Evolutionary conservation across 1,140 invertebrate species (phyloP), one percentile per base, ranked within the genome.

Genomic region (Camponotus vicinus): DNA sequence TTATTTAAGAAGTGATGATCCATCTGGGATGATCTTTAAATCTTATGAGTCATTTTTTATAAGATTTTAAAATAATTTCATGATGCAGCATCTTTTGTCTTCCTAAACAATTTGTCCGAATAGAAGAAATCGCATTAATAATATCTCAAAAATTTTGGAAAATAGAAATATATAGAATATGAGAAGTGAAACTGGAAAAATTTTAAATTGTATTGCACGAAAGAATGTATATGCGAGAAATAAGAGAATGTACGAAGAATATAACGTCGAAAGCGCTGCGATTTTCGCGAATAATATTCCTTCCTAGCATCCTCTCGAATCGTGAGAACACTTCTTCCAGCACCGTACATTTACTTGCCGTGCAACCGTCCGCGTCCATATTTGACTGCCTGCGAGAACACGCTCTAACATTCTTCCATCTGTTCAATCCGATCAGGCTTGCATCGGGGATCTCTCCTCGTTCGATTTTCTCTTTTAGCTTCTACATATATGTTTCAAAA

Each of bases 241-340:
- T 49, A 18, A 18, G n/a, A 73, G n/a, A 18, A 37, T 73, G 27
- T 27, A 59, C 73, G 55, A 75, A 9, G 7, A 15, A 40, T 13
- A 61, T 11, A 2, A 37, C 18, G 37, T 37, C 18, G 21, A 61
- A 63, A 59, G 37, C 21, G 37, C 11, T 18, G 55, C 21, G 37
- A 76, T 76, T 76, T 76, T 34, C 67, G 75, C 49, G 55, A 75
- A 66, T 52, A 73, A 61, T 49, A 63, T 49, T 40, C 40, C 63
- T 61, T 34, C 40, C 9, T 34, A 70, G 8, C 37, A 3, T 34
- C 73, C 64, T 52, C 37, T 55, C 64, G 11, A 64, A 21, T 59
- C 77, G 67, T 88, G 78, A 45, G 86, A 88, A 88, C 70, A 59
- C 69, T 80, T 61, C 40, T 37, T 55, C 42, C 87, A 45, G 86